Evolutionary conservation across 2,797 vertebrate genomes (phyloP).

Genomic region (Anguilla marmorata): DNA sequence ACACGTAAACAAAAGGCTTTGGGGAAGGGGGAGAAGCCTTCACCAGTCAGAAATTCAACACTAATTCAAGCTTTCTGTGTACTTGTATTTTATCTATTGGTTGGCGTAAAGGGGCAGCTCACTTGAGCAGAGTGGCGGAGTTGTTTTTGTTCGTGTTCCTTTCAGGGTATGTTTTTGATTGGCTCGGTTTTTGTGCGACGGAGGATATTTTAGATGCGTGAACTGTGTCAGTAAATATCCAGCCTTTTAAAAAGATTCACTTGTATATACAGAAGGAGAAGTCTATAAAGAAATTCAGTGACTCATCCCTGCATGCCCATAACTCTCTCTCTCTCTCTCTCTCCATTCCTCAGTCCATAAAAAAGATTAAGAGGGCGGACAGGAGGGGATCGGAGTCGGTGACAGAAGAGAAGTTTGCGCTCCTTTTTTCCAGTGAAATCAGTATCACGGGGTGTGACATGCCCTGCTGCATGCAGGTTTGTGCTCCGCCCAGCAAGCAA

Average conservation of each 20-base stretch:
- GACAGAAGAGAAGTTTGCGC: constrained; percentile 95
- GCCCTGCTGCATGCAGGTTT: constrained; percentile 70
- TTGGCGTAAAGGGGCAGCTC: too few relatives aligned
- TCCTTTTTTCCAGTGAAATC: constrained; percentile 85
- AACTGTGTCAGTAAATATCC: background rate
- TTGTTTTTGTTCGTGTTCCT: too few relatives aligned
- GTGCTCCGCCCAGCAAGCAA: background rate
- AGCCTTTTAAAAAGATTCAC: background rate
- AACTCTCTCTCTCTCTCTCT: background rate
- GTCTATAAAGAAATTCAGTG: background rate
- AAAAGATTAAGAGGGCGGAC: constrained; percentile 94
- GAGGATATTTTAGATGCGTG: too few relatives aligned
- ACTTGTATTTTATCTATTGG: too few relatives aligned
- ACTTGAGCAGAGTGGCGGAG: too few relatives aligned
- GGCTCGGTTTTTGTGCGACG: too few relatives aligned
- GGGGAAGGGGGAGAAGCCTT: background rate
- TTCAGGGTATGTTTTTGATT: too few relatives aligned
- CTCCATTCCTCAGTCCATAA: constrained; percentile 79
- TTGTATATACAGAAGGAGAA: background rate
- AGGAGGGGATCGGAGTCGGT: constrained; percentile 94
- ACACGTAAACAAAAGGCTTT: background rate
- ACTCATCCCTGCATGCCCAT: background rate
- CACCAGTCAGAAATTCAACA: background rate
- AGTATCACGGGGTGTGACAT: constrained; percentile 75
- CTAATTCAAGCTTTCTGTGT: too few relatives aligned